Base-by-base conservation (phyloP, 2,797 vertebrate species). In the Muscicapa comitata region DNA sequence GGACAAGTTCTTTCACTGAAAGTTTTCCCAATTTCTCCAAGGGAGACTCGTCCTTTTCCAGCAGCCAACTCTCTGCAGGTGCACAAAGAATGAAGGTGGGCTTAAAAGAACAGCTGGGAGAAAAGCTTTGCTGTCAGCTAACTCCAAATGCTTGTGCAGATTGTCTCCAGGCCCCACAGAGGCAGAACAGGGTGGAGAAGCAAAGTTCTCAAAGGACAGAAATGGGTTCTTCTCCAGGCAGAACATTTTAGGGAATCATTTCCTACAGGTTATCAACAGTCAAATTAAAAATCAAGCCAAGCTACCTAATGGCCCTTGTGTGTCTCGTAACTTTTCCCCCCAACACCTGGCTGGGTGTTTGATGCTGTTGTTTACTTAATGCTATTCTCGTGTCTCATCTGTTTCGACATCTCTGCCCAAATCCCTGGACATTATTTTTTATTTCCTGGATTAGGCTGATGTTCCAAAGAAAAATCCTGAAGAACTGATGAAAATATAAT, bases 381-480 rank as follows among this genome's bases (percentile, higher is more conserved):
- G 47, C 12, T 90, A 9, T 72, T 50, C 75, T 84, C 29, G 13
- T 55, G 51, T 72, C 50, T 91, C 80, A 89, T 91, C 68, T 84
- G 67, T 93, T 97, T 94, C 38, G 19, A 90, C 82, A 86, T 91
- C 82, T 92, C 91, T 93, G 58, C 40, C 61, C 80, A 95, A 95
- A 88, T 79, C 82, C 96, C 71, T 81, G 61, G 89, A 86, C 26
- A 19, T 57, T 73, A 43, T 55, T 85, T 79, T 74, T 89, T 73
- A 80, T 89, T 95, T 95, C 86, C 79, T 89, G 94, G 75, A 83
- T 66, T 88, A 82, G 93, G 73, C 10, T 58, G 33, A 88, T 31
- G 37, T 90, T 91, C 82, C 86, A 75, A 75, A 88, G 72, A 93
- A 80, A 90, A 91, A 82, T 63, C 68, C 75, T 2, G 0, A 91